Conservation (phyloP, 2,797 vertebrate genomes). For the Morus bassanus region DNA sequence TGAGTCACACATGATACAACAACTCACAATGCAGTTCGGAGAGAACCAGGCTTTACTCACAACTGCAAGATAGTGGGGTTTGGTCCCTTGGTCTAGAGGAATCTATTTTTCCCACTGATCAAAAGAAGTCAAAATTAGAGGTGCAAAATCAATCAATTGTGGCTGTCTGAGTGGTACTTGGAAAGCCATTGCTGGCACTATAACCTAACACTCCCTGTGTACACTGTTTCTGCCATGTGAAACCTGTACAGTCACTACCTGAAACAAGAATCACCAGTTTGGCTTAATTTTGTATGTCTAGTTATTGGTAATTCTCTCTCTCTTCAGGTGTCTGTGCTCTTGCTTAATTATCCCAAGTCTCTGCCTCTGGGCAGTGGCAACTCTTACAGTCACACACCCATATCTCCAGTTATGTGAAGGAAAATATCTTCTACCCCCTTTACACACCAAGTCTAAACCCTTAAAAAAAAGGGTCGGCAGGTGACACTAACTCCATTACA, state of each 20-base stretch:
- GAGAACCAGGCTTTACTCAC: neutral
- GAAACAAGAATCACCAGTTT: constrained; percentile 52
- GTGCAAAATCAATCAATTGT: neutral
- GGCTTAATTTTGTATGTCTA: neutral
- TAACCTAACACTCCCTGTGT: neutral
- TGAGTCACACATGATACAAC: neutral
- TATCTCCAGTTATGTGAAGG: neutral
- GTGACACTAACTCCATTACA: neutral
- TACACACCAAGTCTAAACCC: neutral
- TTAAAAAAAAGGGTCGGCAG: neutral
- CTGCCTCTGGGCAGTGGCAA: constrained; percentile 15
- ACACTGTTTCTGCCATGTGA: neutral
- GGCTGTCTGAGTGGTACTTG: neutral
- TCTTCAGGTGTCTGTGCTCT: constrained; percentile 10
- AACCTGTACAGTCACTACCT: constrained; percentile 42
- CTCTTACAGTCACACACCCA: neutral
- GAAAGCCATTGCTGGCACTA: constrained; percentile 4
- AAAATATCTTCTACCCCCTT: neutral
- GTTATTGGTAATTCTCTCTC: constrained; percentile 19
- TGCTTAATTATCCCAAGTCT: constrained; percentile 41
- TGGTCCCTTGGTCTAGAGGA: neutral
- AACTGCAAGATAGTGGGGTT: neutral
- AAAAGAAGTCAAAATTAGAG: constrained; percentile 12
- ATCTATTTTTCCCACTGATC: neutral
- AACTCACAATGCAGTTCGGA: neutral